Evolutionary conservation across 1,140 invertebrate species (phyloP), one percentile per base, ranked within the genome.

Genomic region (Homalodisca vitripennis): DNA sequence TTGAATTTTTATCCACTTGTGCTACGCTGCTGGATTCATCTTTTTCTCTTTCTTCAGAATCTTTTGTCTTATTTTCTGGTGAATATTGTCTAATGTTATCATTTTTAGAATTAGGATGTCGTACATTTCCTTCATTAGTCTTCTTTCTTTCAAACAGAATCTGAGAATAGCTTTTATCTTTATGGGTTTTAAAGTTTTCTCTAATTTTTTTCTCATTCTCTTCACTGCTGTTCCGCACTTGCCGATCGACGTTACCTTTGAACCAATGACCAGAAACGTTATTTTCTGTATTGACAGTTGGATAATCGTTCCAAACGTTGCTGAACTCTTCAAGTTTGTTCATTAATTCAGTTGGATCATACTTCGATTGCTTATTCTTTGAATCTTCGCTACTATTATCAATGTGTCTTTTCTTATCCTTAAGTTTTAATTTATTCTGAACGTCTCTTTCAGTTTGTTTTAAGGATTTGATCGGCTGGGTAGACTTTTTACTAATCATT

Each of bases 221-320:
- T 41, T 41, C 34, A 41, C 34, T 41, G 6, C 34, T 41, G 17
- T 41, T 10, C 6, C 17, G 6, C 6, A 10, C 17, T 41, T 41
- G 34, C 17, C 34, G 34, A 41, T 10, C 34, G 17, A 17, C 6
- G 34, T 41, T 41, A 17, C 17, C n/a, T n/a, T n/a, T n/a, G n/a
- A n/a, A n/a, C n/a, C n/a, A n/a, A n/a, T n/a, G n/a, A n/a, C n/a
- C n/a, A n/a, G n/a, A n/a, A n/a, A n/a, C n/a, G n/a, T n/a, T n/a
- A n/a, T n/a, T n/a, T n/a, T n/a, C n/a, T n/a, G n/a, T 51, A 20
- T 51, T 26, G 29, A 60, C 27, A 60, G 6, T 27, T 27, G 55
- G 55, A 30, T 26, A 60, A 60, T 60, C 55, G 24, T 60, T 60
- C 55, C 55, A 60, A 27, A 60, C 55, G n/a, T 60, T 26, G 26